Percentiles rank a stretch among this genome's conserved stretches.
phyloP scores from a whole-genome alignment of 2,113 vertebrate species.

The Psephotus haematonotus region DNA sequence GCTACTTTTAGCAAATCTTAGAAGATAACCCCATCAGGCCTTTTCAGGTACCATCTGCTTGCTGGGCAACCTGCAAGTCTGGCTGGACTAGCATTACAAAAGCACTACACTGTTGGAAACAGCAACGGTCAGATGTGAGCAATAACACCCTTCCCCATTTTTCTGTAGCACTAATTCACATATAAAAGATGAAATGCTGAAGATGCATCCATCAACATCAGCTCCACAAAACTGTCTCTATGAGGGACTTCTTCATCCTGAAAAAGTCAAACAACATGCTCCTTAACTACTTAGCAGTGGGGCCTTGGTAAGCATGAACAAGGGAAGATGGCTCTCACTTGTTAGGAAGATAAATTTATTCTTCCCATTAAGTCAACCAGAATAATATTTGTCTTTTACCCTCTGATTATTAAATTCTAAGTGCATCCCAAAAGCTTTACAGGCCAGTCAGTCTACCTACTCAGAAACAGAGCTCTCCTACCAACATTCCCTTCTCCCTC shows the following conservation, averaged over 20 bases:
- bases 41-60: not conserved
- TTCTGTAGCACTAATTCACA: not conserved
- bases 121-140: not conserved
- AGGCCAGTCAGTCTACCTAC: not conserved
- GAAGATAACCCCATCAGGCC: not conserved
- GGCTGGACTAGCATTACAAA: not conserved
- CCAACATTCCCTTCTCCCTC: not conserved
- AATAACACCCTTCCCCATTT: accelerated
- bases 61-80: not conserved
- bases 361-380: not conserved
- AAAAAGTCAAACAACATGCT: not conserved
- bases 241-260: not conserved
- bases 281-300: not conserved
- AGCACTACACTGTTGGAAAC: not conserved
- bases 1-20: not conserved
- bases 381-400: not conserved
- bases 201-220: not conserved
- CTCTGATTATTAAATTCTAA: not conserved
- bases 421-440: not conserved
- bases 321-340: not conserved
- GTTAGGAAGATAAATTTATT: not conserved
- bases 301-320: not conserved
- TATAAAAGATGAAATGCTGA: not conserved
- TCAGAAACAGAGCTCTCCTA: not conserved
- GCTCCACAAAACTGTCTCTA: not conserved